phyloP scores from a whole-genome alignment of 2,113 vertebrate genomes.

The Corythornis vintsioides region DNA sequence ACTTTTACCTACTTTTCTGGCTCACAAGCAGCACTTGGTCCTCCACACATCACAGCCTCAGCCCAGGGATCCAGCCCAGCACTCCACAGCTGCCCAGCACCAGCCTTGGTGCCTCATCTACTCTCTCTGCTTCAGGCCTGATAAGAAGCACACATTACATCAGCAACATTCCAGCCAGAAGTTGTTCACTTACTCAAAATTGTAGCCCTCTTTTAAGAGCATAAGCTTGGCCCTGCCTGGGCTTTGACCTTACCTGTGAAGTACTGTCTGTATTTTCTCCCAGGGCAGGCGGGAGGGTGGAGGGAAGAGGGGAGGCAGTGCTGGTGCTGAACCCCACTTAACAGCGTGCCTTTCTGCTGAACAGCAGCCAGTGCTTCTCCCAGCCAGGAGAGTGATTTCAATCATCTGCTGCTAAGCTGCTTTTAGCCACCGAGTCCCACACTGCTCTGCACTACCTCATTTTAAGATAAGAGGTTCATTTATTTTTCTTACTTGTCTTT shows the following conservation, averaged over 20 bases:
- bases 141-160: accelerated
- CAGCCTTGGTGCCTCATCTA: no score
- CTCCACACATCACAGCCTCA: accelerated
- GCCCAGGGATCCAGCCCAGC: accelerated
- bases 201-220: accelerated
- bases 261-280: accelerated
- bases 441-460: not conserved
- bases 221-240: not conserved
- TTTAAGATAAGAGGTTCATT: not conserved
- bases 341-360: not conserved
- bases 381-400: accelerated
- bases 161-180: accelerated
- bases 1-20: not conserved
- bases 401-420: not conserved
- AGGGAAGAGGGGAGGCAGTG: not conserved
- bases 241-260: accelerated
- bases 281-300: accelerated
- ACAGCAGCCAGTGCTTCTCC: accelerated
- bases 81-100: not conserved
- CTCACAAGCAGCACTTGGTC: not conserved
- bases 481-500: not conserved
- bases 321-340: accelerated
- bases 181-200: no score
- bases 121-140: not conserved
- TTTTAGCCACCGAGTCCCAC: not conserved